A percentile compares a stretch with the other conserved stretches of the same genome.
phyloP scores from a whole-genome alignment of 2,888 invertebrate species.

The Herminia tarsipennalis region DNA sequence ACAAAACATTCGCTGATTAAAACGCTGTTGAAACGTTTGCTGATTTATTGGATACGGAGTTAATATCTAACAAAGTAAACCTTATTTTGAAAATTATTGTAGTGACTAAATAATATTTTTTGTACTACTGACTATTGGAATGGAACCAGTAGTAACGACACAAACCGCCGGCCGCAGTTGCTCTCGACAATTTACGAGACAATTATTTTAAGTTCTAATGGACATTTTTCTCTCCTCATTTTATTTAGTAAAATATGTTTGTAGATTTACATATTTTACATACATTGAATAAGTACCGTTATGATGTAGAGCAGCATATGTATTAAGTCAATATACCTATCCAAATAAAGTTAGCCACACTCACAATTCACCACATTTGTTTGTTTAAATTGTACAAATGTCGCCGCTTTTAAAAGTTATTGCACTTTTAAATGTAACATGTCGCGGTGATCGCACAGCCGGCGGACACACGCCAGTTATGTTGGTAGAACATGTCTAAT shows the following conservation, averaged over 20 bases:
- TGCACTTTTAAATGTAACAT: slow-evolving; percentile 26
- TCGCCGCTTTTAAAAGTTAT: slow-evolving; percentile 9
- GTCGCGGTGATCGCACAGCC: slow-evolving; percentile 3
- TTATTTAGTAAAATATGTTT: not conserved
- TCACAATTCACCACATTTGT: not conserved
- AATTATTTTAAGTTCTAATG: slow-evolving; percentile 11
- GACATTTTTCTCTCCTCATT: slow-evolving; percentile 5
- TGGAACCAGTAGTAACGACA: not conserved
- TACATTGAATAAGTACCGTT: too few species aligned
- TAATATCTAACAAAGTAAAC: too few species aligned
- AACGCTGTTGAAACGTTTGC: too few species aligned
- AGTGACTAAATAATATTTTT: not conserved
- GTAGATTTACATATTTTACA: not conserved
- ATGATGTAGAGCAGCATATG: too few species aligned
- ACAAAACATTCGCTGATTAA: too few species aligned
- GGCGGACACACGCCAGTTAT: slow-evolving; percentile 7
- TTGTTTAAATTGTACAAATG: not conserved
- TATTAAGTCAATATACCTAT: not conserved
- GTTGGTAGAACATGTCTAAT: slow-evolving; percentile 16
- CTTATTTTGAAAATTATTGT: not conserved
- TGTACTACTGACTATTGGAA: not conserved
- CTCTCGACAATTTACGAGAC: slow-evolving; percentile 8
- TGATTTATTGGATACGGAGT: too few species aligned
- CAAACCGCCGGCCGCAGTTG: slow-evolving; percentile 1
- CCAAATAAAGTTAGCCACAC: not conserved